A percentile compares a stretch with the other conserved stretches of the same genome.
phyloP scores from a whole-genome alignment of 2,113 vertebrate genomes.

The Australoheros scitulus region DNA sequence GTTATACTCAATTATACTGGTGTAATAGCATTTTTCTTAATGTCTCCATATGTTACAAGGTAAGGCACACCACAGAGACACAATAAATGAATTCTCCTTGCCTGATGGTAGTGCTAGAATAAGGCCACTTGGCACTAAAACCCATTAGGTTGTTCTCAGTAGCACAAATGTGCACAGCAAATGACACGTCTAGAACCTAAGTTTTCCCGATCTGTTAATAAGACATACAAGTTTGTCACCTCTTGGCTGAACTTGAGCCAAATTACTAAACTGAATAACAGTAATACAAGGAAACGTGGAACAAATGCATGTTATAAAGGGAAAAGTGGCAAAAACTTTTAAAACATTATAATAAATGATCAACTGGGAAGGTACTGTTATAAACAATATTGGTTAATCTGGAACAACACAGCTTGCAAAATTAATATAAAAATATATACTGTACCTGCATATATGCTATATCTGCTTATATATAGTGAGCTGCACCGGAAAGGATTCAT shows the following conservation, averaged over 20 bases:
- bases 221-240: background rate
- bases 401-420: background rate
- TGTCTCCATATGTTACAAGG: background rate
- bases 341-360: background rate
- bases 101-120: constrained; percentile 6
- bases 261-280: background rate
- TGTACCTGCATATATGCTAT: background rate
- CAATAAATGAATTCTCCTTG: background rate
- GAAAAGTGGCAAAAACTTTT: background rate
- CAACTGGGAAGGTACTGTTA: background rate
- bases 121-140: constrained; percentile 4
- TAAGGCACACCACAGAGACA: background rate
- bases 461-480: background rate
- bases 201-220: background rate
- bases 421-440: background rate
- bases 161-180: background rate
- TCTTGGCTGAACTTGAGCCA: background rate
- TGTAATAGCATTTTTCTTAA: background rate
- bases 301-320: background rate
- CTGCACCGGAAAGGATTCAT: background rate
- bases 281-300: background rate
- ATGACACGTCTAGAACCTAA: background rate
- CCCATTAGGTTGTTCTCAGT: background rate
- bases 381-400: background rate
- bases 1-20: background rate